Base-by-base conservation (phyloP, 1,140 invertebrate species). In the Archivesica marissinica region DNA sequence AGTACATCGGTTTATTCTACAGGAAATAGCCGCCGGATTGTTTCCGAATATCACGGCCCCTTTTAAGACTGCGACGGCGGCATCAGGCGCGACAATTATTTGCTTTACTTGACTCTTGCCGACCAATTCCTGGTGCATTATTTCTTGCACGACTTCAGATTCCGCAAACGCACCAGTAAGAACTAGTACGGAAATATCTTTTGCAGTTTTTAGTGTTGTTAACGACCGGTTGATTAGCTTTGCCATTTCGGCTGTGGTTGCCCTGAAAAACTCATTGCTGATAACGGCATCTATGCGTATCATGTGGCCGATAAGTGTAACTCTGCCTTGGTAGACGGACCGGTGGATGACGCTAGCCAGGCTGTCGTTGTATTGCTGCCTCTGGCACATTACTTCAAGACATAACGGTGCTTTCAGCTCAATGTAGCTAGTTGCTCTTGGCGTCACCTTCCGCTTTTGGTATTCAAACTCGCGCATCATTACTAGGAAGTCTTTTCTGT, bases 251-350 rank as follows among this genome's bases (percentile, higher is more conserved):
- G 54, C 59, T 11, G 72, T 54, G 0, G 70, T 77, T 23, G 82
- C 82, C 39, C 80, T 59, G 59, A 85, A 85, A 35, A 85, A 85
- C 30, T 85, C 82, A 41, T 77, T 85, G 47, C 72, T 68, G 2
- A 85, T n/a, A 15, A 77, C 64, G 30, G 72, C 82, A n/a, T 85
- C 82, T 20, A 85, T 77, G 35, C 25, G 50, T 1, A 85, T 30
- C 38, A 39, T 77, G 25, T 77, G 44, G 35, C 35, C 47, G n/a
- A 66, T 15, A 0, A 77, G 44, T 70, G 68, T 85, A 0, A 85
- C 82, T 28, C 39, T 61, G 23, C 82, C 82, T 68, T 76, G 50
- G 33, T 77, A 85, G 1, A 77, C 82, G 15, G 80, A 83, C 0
- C 80, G 68, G 52, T 47, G 75, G 3, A 85, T 64, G 3, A 77